Evolutionary conservation across 2,888 invertebrate species (phyloP).

Genomic region (Halocaridina rubra): DNA sequence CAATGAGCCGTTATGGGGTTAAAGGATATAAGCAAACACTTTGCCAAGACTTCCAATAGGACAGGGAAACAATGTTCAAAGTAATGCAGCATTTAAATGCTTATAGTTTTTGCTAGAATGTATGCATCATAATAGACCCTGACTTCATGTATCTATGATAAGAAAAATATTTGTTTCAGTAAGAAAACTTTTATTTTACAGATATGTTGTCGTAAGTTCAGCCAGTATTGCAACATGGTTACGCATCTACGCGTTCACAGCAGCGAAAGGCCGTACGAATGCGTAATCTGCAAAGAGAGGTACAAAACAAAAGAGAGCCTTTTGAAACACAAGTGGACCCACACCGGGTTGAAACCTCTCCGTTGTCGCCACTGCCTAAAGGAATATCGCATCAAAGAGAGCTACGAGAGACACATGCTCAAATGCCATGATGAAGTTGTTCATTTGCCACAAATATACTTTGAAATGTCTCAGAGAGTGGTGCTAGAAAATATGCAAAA

Average conservation of each 20-base stretch:
- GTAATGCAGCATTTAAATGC: too few species aligned
- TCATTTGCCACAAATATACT: constrained; percentile 16
- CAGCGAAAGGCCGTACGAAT: constrained; percentile 9
- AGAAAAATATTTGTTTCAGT: too few species aligned
- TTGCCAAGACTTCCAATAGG: too few species aligned
- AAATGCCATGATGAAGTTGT: constrained; percentile 12
- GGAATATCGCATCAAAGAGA: constrained; percentile 24
- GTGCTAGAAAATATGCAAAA: too few species aligned
- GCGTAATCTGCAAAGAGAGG: constrained; percentile 17
- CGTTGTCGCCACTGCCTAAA: constrained; percentile 16
- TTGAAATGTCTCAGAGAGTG: constrained; percentile 16
- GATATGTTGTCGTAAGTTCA: constrained; percentile 31
- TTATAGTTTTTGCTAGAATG: too few species aligned
- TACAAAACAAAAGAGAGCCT: constrained; percentile 30
- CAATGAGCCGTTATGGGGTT: too few species aligned
- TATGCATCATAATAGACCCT: too few species aligned
- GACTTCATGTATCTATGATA: too few species aligned
- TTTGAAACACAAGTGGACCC: constrained; percentile 30
- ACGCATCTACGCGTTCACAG: constrained; percentile 25
- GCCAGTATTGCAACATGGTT: constrained; percentile 34
- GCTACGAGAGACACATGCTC: constrained; percentile 34
- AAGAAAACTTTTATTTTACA: too few species aligned
- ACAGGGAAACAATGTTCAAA: too few species aligned
- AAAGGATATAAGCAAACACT: too few species aligned
- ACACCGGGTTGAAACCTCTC: constrained; percentile 18